Base-by-base conservation (phyloP, 2,888 invertebrate species). In the Euproctis similis region DNA sequence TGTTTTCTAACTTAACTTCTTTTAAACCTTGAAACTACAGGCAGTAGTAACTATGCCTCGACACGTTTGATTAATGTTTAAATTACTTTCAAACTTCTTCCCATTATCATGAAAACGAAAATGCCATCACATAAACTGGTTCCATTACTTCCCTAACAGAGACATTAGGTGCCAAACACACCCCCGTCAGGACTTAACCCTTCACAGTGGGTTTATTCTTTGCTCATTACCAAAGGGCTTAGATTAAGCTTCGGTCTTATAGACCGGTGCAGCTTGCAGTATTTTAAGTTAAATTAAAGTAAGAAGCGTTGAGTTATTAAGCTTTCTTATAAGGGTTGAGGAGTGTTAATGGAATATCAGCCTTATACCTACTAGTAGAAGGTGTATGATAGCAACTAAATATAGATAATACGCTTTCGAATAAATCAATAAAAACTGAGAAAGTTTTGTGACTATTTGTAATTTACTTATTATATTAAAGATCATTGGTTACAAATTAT, bases 171-270 rank as follows among this genome's bases (percentile, higher is more conserved):
- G 48, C 45, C 38, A 45, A 44, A 34, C 33, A 42, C 45, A 52
- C 36, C 36, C 50, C 34, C 49, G 52, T 46, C 42, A 42, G 49
- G 51, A 42, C 41, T 29, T 21, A 40, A 47, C 59, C 57, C 59
- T 57, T 46, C 46, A 42, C 40, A 31, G 9, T 36, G 48, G 36
- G 49, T 53, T 52, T 51, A 59, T 48, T 51, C 59, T 53, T 55
- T 42, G 49, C 59, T 66, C 67, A 63, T 69, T 69, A 63, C 56
- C 46, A 53, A 62, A 66, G 75, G 73, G 74, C 69, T 73, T 60
- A 60, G 58, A 65, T 59, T 53, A 59, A 64, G 45, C 47, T 32
- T 26, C 49, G 43, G 55, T 45, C 55, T 53, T 49, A 44, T 46
- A 36, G 42, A 51, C 60, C 37, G 36, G 30, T 52, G 49, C 46